Base-by-base conservation (phyloP, 2,888 invertebrate genomes). In the Scaptodrosophila latifasciaeformis region DNA sequence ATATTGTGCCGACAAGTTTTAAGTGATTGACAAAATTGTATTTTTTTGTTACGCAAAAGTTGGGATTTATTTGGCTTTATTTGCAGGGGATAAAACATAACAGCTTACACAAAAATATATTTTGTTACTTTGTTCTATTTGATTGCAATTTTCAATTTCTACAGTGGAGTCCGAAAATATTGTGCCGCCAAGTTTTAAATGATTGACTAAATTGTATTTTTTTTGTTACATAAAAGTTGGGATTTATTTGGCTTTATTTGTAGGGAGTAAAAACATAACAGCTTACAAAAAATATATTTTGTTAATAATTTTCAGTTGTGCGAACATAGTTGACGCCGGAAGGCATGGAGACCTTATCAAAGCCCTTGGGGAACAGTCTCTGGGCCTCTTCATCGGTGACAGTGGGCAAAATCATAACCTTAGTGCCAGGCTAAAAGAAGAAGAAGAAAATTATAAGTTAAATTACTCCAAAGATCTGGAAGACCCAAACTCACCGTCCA, bases 401-500 rank as follows among this genome's bases (percentile, higher is more conserved):
- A 2, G 86, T 85, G 6, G 95, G 95, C 29, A 93, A 81, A 60
- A 95, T 92, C 94, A 95, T 95, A 29, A 93, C 93, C 81, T 92
- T 90, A 7, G 90, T 90, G 46, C 94, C 94, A 43, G 90, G 90
- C 92, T 86, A 34, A 7, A 56, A 53, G n/a, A 6, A 5, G 27
- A 47, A 12, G n/a, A 42, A 6, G 5, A 6, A 24, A 24, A 35
- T 1, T 27, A 12, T 5, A 17, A 15, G 10, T 18, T 10, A 2
- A n/a, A 3, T 10, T 4, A 18, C 13, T 10, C 7, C 7, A 34
- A 44, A 0, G 6, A 24, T 13, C 18, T 21, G n/a, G n/a, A n/a
- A n/a, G n/a, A n/a, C n/a, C n/a, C n/a, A n/a, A n/a, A 86, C 88
- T 87, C 87, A 93, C 93, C 86, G 90, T 89, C 96, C 96, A 96